These are phyloP conservation scores for Anisognathus igniventris DNA, from an alignment of 2,797 vertebrate genomes.

Conservation along the genomic window DNA sequence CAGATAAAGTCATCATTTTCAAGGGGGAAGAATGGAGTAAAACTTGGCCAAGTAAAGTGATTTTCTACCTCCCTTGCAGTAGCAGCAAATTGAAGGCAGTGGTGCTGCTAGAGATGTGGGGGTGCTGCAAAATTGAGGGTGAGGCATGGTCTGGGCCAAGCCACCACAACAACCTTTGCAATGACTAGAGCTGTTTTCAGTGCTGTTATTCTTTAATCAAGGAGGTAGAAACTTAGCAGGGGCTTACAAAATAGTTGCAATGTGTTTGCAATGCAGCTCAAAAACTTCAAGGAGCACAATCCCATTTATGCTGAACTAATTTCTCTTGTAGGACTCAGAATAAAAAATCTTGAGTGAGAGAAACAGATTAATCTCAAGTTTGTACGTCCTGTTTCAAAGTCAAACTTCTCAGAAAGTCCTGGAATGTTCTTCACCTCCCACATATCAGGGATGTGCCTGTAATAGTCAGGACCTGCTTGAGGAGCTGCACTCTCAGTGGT, in stretches of 20 bases:
- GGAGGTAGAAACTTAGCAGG: neutral
- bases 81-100: neutral
- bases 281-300: neutral
- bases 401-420: neutral
- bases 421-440: neutral
- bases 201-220: neutral
- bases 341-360: neutral
- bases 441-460: neutral
- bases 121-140: neutral
- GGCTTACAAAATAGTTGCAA: neutral
- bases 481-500: neutral
- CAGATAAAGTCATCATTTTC: neutral
- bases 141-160: neutral
- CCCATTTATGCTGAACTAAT: neutral
- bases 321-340: neutral
- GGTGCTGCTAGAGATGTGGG: accelerated
- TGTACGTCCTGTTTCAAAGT: neutral
- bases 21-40: neutral
- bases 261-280: neutral
- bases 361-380: neutral
- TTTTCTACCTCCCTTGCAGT: neutral
- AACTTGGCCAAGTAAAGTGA: neutral
- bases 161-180: neutral
- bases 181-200: neutral
- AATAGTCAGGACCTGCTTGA: neutral